Evolutionary conservation across 2,113 vertebrate genomes (phyloP).

Genomic region (Parotia lawesii): DNA sequence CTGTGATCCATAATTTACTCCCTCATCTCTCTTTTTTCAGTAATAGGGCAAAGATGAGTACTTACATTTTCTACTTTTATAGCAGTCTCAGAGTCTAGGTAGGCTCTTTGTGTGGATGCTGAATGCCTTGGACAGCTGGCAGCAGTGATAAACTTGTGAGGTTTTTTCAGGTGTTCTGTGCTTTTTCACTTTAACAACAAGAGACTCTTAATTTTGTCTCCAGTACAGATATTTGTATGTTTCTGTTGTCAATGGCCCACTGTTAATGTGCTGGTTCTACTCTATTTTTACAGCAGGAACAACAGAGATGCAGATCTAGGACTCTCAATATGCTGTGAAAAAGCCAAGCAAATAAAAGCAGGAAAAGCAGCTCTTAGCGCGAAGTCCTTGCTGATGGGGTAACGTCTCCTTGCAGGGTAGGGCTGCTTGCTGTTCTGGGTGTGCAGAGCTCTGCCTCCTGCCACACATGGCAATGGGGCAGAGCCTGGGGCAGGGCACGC

Average conservation of each 20-base stretch:
- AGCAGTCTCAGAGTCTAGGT: background rate
- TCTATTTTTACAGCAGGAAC: background rate
- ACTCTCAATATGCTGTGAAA: background rate
- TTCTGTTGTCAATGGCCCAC: background rate
- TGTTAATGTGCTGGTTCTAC: background rate
- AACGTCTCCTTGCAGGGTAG: no score
- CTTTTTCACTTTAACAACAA: background rate
- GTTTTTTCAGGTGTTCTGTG: background rate
- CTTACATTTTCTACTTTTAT: background rate
- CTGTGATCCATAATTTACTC: background rate
- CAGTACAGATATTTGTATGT: background rate
- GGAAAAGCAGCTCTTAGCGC: accelerated
- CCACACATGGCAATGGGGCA: accelerated
- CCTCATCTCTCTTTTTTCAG: background rate
- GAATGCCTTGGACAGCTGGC: background rate
- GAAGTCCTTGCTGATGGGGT: accelerated
- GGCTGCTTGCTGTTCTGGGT: background rate
- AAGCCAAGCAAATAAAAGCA: accelerated
- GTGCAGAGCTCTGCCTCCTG: background rate
- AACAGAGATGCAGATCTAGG: background rate
- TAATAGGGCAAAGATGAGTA: background rate
- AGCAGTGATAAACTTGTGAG: background rate
- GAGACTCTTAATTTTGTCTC: background rate
- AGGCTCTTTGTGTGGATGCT: background rate
- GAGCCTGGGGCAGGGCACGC: background rate